A percentile compares a stretch with the other conserved stretches of the same genome.
These are phyloP conservation scores for Prunella himalayana DNA, from an alignment of 2,113 vertebrate genomes.

Conservation along the genomic window DNA sequence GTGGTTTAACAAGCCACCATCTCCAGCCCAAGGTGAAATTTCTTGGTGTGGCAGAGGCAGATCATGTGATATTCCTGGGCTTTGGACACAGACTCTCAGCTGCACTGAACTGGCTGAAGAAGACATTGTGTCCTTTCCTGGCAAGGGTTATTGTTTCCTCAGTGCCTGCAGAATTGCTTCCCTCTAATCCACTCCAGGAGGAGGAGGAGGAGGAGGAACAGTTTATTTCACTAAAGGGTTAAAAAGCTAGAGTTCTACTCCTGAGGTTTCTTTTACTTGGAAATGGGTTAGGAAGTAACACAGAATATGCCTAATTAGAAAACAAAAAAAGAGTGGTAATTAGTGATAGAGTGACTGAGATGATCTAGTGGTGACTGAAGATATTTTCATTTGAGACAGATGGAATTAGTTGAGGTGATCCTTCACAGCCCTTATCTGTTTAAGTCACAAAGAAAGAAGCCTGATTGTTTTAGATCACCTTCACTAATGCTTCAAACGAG, in stretches of 20 bases:
- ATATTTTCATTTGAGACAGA: background rate
- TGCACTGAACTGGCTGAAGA: background rate
- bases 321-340: background rate
- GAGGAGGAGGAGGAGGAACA: background rate
- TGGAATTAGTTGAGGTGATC: background rate
- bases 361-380: background rate
- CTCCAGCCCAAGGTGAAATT: background rate
- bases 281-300: background rate
- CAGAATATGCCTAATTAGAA: background rate
- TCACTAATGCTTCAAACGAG: background rate
- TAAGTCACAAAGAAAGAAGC: background rate
- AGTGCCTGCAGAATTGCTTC: background rate
- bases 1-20: background rate
- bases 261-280: background rate
- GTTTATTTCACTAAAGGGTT: background rate
- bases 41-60: background rate
- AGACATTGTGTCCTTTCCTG: background rate
- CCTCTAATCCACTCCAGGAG: background rate
- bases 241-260: background rate
- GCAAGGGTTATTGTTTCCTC: background rate
- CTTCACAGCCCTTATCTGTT: background rate
- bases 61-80: background rate
- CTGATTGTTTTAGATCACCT: background rate
- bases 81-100: background rate
- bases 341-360: background rate